phyloP scores from a whole-genome alignment of 2,797 vertebrate genomes.

The Dallia pectoralis region DNA sequence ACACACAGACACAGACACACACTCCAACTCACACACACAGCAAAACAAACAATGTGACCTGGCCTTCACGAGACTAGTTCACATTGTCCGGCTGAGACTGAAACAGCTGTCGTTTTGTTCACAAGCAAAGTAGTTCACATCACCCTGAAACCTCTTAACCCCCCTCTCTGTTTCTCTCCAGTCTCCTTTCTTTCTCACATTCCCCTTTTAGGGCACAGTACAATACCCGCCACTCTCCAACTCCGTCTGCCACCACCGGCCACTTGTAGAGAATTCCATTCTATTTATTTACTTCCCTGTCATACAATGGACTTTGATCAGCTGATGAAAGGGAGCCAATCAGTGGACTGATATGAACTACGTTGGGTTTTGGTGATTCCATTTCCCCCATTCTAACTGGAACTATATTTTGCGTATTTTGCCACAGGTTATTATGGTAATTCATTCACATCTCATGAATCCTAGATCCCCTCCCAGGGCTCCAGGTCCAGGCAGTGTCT shows the following conservation, averaged over 20 bases:
- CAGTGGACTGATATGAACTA: not conserved
- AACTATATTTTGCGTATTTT: not conserved
- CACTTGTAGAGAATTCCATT: not conserved
- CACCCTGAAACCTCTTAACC: constrained; percentile 17
- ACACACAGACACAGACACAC: not conserved
- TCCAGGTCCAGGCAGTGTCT: not conserved
- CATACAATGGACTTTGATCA: constrained; percentile 15
- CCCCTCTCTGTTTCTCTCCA: not conserved
- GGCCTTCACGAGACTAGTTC: constrained; percentile 34
- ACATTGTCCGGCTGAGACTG: constrained; percentile 23
- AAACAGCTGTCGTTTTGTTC: constrained; percentile 50
- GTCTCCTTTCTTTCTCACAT: not conserved
- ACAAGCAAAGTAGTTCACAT: constrained; percentile 36
- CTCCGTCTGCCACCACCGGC: not conserved
- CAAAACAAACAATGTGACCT: constrained; percentile 29
- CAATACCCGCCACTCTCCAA: constrained; percentile 1
- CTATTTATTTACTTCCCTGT: constrained; percentile 5
- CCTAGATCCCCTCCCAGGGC: not conserved
- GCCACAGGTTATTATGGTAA: not conserved
- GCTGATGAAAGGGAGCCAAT: not conserved
- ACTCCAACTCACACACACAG: not conserved
- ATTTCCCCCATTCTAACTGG: not conserved
- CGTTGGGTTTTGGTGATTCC: not conserved
- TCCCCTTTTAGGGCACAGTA: constrained; percentile 6
- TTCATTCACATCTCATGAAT: too few relatives aligned